A percentile compares a stretch with the other conserved stretches of the same genome.
phyloP scores from a whole-genome alignment of 2,888 invertebrate genomes.

The Eristalis intricaria region DNA sequence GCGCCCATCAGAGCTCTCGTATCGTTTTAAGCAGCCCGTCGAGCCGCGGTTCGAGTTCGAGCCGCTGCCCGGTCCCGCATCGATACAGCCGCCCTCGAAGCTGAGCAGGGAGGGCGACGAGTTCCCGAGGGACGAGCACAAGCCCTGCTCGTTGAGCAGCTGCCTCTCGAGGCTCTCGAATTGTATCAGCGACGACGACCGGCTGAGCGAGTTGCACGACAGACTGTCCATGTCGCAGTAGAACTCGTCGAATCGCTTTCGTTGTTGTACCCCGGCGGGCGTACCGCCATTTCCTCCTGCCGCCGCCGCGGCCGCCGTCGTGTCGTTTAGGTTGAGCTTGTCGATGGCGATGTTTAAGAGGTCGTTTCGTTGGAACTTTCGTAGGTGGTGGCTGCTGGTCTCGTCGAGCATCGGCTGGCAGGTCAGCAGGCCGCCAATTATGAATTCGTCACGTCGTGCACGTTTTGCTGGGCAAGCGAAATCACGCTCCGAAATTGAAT shows the following conservation, averaged over 20 bases:
- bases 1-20: constrained; percentile 78
- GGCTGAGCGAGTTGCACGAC: constrained; percentile 85
- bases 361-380: constrained; percentile 73
- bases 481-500: constrained; percentile 86
- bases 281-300: constrained; percentile 20
- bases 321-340: constrained; percentile 54
- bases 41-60: constrained; percentile 78
- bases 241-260: constrained; percentile 80
- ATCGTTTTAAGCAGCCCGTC: constrained; percentile 77
- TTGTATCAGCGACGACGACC: constrained; percentile 91
- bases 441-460: constrained; percentile 84
- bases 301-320: constrained; percentile 43
- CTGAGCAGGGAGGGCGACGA: constrained; percentile 80
- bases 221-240: constrained; percentile 81
- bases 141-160: constrained; percentile 82
- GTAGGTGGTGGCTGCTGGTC: constrained; percentile 39
- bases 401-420: constrained; percentile 60
- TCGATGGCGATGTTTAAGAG: constrained; percentile 65
- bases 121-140: constrained; percentile 78
- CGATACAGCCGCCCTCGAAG: constrained; percentile 75
- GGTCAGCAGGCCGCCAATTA: constrained; percentile 59
- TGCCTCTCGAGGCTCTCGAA: constrained; percentile 92
- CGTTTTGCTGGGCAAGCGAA: constrained; percentile 89
- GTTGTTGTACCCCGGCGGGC: constrained; percentile 45
- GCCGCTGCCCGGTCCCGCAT: constrained; percentile 73